Base-by-base conservation (phyloP, 2,888 invertebrate genomes). In the Lottia gigantea region DNA sequence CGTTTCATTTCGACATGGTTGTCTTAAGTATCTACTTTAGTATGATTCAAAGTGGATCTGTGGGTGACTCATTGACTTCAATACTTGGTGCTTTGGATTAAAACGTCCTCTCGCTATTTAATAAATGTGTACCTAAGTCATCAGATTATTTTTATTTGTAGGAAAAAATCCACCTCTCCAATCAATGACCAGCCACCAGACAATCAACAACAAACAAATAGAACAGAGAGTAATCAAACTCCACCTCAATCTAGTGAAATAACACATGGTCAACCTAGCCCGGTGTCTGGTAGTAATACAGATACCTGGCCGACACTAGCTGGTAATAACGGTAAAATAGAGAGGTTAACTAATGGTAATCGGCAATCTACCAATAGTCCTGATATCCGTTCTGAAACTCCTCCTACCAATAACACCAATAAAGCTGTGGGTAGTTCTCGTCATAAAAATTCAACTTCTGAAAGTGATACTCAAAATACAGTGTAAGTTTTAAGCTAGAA, bases 251-350 rank as follows among this genome's bases (percentile, higher is more conserved):
- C 70, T 26, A 66, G 23, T 64, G 31, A 31, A 25, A 46, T 26
- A 46, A 47, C 23, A 65, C 64, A 40, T 65, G 65, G 64, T 71
- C 73, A 47, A 72, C 75, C 23, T 65, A 26, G 55, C 40, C 62
- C 78, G 65, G 74, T 78, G 69, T 74, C 77, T 68, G 71, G 74
- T 65, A 62, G 71, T 26, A 80, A 79, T 74, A 81, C 77, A 78
- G 84, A 84, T 47, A 82, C 81, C 0, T 84, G 84, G 84, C 84
- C 84, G 8, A 80, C 82, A 61, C 75, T 84, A 72, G 79, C 82
- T 62, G 78, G 75, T 64, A 75, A 68, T 2, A 73, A 76, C 8
- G 65, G 65, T 46, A 78, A 74, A 70, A 68, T 71, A 49, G 75
- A 78, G 31, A 25, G 71, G 46, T 70, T 78, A n/a, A 71, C 78